A percentile compares a stretch with the other conserved stretches of the same genome.
phyloP scores from a whole-genome alignment of 2,113 vertebrate species.

The Aspiorhynchus laticeps region DNA sequence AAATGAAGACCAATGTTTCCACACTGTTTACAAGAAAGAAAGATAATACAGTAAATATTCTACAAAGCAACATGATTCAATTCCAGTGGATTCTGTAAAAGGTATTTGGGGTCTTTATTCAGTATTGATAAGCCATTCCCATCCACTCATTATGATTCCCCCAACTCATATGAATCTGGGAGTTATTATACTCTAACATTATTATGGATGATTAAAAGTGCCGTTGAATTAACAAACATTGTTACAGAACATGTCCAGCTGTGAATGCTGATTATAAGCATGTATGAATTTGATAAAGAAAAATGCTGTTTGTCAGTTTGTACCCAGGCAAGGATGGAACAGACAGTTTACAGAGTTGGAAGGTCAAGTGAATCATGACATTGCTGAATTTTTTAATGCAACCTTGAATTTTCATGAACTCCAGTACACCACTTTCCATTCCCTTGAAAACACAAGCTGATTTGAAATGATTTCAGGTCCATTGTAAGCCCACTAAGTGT shows the following conservation, averaged over 20 bases:
- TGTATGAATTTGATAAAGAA: background rate
- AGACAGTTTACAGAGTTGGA: background rate
- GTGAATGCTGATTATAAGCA: background rate
- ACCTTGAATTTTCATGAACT: background rate
- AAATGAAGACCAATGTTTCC: background rate
- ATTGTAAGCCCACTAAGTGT: conserved; percentile 12
- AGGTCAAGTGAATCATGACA: background rate
- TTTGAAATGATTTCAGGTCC: background rate
- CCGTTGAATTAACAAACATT: background rate
- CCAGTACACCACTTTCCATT: background rate
- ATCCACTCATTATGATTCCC: background rate
- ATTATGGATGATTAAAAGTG: background rate
- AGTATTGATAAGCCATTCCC: background rate
- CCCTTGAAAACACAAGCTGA: background rate
- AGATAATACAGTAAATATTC: background rate
- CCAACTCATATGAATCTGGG: background rate
- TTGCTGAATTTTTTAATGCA: background rate
- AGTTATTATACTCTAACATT: background rate
- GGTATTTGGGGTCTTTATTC: background rate
- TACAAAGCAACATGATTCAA: background rate
- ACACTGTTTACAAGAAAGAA: background rate
- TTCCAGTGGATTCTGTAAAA: background rate
- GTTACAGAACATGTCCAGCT: background rate
- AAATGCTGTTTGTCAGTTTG: background rate
- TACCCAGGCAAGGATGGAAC: background rate